Evolutionary conservation across 2,113 vertebrate genomes (phyloP).

Genomic region (Peromyscus leucopus): DNA sequence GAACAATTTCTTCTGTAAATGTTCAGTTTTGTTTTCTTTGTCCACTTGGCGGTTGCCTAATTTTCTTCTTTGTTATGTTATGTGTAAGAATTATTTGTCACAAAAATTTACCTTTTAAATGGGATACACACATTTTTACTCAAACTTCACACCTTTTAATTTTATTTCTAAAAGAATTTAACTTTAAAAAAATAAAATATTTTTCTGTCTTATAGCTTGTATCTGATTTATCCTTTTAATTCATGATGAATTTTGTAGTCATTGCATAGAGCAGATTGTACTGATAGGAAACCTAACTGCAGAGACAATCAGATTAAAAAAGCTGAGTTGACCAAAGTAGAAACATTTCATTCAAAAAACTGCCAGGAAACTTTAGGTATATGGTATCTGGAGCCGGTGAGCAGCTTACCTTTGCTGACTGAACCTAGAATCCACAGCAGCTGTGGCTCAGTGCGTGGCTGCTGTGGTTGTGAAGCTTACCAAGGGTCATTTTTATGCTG

Average conservation of each 20-base stretch:
- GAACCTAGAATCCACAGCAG: neutral
- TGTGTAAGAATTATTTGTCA: neutral
- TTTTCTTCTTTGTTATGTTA: neutral
- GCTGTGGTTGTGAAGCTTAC: neutral
- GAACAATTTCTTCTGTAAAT: neutral
- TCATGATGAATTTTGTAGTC: neutral
- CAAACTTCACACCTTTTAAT: neutral
- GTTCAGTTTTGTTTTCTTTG: neutral
- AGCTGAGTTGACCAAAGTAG: neutral
- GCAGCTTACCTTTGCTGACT: neutral
- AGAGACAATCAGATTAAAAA: neutral
- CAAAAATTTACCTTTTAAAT: neutral
- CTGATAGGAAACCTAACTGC: neutral
- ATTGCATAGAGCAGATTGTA: neutral
- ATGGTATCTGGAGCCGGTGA: neutral
- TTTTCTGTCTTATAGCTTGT: neutral
- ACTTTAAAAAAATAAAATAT: constrained; percentile 7
- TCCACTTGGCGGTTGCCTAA: neutral
- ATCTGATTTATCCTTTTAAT: neutral
- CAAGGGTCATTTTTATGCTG: too few species aligned
- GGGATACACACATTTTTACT: neutral
- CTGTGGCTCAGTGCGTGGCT: neutral
- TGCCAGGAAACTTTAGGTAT: too few species aligned
- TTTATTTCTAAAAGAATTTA: constrained; percentile 26
- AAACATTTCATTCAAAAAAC: neutral